Conservation (phyloP, 2,888 invertebrate species). For the Pristionchus mayeri region DNA sequence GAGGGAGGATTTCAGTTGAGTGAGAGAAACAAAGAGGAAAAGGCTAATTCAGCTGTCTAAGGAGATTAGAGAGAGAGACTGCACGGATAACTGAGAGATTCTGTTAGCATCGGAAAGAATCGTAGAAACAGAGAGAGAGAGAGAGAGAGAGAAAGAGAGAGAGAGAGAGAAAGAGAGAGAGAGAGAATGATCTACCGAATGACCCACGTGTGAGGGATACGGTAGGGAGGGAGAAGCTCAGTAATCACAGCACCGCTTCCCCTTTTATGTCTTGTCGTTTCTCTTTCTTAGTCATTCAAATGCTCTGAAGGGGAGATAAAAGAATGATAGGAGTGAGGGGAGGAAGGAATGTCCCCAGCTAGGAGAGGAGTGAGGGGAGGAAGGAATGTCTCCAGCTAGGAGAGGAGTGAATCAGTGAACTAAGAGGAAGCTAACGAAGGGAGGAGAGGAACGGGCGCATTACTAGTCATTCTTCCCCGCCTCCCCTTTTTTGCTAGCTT, state of each 20-base stretch:
- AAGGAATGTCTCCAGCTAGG: neutral
- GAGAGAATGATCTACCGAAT: neutral
- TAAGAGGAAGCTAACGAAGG: constrained; percentile 6
- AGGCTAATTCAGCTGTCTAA: constrained; percentile 24
- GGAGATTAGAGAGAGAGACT: constrained; percentile 7
- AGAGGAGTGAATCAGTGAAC: constrained; percentile 23
- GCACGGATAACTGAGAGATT: constrained; percentile 4
- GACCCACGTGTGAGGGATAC: neutral
- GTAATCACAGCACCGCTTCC: neutral
- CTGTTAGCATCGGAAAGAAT: constrained; percentile 28
- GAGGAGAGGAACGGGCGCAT: neutral
- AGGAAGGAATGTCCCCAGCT: neutral
- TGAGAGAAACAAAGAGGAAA: constrained; percentile 42
- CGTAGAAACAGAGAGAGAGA: too few relatives aligned
- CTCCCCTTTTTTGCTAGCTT: constrained; percentile 28
- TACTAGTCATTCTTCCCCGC: neutral
- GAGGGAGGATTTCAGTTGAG: neutral
- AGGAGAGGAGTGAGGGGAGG: neutral
- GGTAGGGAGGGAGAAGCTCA: neutral
- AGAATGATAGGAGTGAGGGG: constrained; percentile 8
- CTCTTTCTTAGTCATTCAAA: constrained; percentile 34
- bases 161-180: too few relatives aligned
- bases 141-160: too few relatives aligned
- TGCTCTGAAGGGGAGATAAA: constrained; percentile 5
- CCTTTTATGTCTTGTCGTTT: constrained; percentile 41